Evolutionary conservation across 30 jellyfish, hydroid and myxozoan genomes (phyloP), one percentile per base, ranked within the genome.

Genomic region (Aurelia coerulea): DNA sequence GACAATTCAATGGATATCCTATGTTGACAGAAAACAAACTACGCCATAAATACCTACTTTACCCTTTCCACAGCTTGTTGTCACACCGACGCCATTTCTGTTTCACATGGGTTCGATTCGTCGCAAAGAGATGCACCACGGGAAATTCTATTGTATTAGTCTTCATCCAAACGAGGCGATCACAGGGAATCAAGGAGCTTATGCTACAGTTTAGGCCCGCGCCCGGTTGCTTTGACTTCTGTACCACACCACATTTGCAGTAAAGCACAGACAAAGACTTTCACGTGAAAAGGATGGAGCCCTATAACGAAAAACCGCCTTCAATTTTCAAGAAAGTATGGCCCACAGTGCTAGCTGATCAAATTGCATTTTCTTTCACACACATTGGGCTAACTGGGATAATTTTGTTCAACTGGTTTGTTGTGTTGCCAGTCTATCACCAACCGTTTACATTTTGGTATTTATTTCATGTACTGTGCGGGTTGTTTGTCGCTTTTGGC

Each of bases 321-420:
- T 39, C 80, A 1, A 58, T 79, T 62, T 88, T 88, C 82, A 81
- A 81, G 39, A 85, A 73, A 76, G 73, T 91, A 5, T 91, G 98
- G 98, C 98, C 98, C 8, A 87, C 68, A 23, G 33, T 53, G 14
- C 60, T 82, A 18, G 75, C 97, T 3, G 98, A 93, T 51, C 86
- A 88, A 68, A 49, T 88, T 49, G 98, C 98, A 17, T 93, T 93
- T 62, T 87, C 97, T 46, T 85, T 93, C 71, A 93, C 97, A 9
- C 96, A 93, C 60, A 53, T 88, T 51, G 98, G 97, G 10, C 69
- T 93, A 78, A 68, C 91, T 42, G 94, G 95, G 9, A 93, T 93
- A 34, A 32, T 79, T 53, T 76, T 88, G 29, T 93, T 93, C 78
- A 80, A 93, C 52, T 66, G 72, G 75, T 77, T 93, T n/a, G 92